These are phyloP conservation scores for Notolepis coatsorum DNA, from an alignment of 2,797 vertebrate genomes.

Conservation along the genomic window DNA sequence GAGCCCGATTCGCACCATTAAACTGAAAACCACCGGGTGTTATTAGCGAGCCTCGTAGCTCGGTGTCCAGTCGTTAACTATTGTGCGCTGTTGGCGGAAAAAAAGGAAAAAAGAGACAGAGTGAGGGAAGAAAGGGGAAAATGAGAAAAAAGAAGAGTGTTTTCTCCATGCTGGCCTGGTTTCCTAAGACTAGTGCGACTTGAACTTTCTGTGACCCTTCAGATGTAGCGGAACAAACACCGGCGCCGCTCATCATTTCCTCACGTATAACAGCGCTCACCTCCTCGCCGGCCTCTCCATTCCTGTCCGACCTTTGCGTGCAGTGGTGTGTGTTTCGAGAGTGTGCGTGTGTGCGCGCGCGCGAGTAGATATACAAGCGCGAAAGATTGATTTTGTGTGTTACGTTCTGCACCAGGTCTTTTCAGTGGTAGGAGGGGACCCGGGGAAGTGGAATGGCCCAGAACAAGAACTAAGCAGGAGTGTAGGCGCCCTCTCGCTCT, in stretches of 20 bases:
- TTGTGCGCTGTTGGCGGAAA: not conserved
- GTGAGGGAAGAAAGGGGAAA: not conserved
- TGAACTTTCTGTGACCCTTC: slow-evolving; percentile 90
- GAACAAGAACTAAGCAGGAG: slow-evolving; percentile 16
- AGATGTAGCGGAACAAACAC: slow-evolving; percentile 85
- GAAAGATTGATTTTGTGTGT: slow-evolving; percentile 28
- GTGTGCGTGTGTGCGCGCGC: not conserved
- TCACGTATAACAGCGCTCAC: slow-evolving; percentile 67
- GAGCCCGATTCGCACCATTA: slow-evolving; percentile 73
- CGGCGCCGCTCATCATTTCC: slow-evolving; percentile 87
- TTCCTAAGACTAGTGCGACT: slow-evolving; percentile 70
- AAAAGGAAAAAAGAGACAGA: not conserved
- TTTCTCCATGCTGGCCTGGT: slow-evolving; percentile 8
- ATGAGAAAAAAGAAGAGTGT: not conserved
- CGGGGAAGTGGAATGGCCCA: not conserved
- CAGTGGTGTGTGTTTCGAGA: slow-evolving; percentile 20
- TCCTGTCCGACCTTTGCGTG: not conserved
- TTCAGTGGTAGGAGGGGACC: not conserved
- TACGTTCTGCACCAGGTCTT: not conserved
- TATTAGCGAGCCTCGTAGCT: slow-evolving; percentile 52
- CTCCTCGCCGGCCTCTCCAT: slow-evolving; percentile 31
- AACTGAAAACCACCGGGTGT: slow-evolving; percentile 73
- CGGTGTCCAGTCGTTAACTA: slow-evolving; percentile 10
- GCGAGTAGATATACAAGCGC: slow-evolving; percentile 9
- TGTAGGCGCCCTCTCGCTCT: slow-evolving; percentile 77